Evolutionary conservation across 30 jellyfish, hydroid and myxozoan species (phyloP).

Genomic region (Hydractinia echinata): DNA sequence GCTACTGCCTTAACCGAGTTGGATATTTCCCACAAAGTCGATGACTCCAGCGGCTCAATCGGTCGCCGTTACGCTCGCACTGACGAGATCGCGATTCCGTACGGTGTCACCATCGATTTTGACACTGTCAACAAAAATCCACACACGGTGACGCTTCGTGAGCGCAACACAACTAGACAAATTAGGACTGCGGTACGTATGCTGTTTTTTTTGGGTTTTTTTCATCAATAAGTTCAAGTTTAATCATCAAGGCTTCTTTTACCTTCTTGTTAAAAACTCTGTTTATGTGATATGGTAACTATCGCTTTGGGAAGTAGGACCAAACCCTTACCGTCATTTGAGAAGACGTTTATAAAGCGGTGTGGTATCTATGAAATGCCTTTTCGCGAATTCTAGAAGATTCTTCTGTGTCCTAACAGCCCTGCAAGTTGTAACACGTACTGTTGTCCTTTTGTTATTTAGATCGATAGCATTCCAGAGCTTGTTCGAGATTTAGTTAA

Average conservation of each 20-base stretch:
- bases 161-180: slow-evolving; percentile 84
- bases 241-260: not conserved
- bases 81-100: slow-evolving; percentile 95
- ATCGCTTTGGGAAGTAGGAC: not conserved
- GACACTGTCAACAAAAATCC: slow-evolving; percentile 77
- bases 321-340: not conserved
- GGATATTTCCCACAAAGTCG: slow-evolving; percentile 75
- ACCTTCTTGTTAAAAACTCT: not conserved
- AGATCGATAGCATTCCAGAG: slow-evolving; percentile 57
- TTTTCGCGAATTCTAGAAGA: not conserved
- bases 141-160: slow-evolving; percentile 83
- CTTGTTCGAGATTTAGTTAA: slow-evolving; percentile 60
- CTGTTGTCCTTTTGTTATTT: not conserved
- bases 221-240: too few species aligned
- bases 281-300: not conserved
- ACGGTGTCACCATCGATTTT: slow-evolving; percentile 82
- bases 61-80: slow-evolving; percentile 99
- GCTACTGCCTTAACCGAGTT: slow-evolving; percentile 82
- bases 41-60: slow-evolving; percentile 87
- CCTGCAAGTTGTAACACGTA: not conserved
- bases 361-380: too few species aligned
- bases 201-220: not conserved
- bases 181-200: slow-evolving; percentile 75
- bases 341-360: not conserved
- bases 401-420: not conserved